Base-by-base conservation (phyloP, 2,888 invertebrate genomes). In the Cerastis rubricosa region DNA sequence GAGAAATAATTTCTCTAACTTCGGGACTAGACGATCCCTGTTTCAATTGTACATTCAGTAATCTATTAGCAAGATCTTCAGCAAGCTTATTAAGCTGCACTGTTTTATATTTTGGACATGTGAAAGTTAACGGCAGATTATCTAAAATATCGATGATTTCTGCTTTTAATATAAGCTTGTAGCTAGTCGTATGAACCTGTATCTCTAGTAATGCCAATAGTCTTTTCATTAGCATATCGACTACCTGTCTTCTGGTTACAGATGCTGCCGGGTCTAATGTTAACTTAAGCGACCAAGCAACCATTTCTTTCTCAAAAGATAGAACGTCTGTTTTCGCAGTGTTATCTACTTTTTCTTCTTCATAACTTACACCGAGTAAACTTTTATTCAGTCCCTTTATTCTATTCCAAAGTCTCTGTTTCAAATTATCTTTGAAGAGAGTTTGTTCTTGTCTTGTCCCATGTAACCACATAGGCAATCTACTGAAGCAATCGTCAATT, bases 401-500 rank as follows among this genome's bases (percentile, higher is more conserved):
- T 77, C 78, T 90, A n/a, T 76, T n/a, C 47, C 90, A 84, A 5
- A 94, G 87, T 43, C 84, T 88, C n/a, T 90, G 85, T 74, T 82
- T 89, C 17, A 94, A 74, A 51, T 68, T 70, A 3, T 85, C 77
- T 83, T 89, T 91, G 45, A 89, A 88, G 4, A 51, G 17, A 9
- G 70, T 68, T 75, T 89, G 89, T 35, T 91, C 88, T 43, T 78
- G 72, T 49, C 85, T 86, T 1, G 81, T 71, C 6, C 88, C 89
- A 7, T 91, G 90, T 74, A 88, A 86, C 91, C 91, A 92, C 79
- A 91, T 88, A 0, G 92, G 91, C 19, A 93, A 66, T 12, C 81
- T 79, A 43, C 89, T 87, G 22, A 95, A 66, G 71, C 91, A 92
- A 1, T 86, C 71, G 12, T 92, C 88, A 54, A 94, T 91, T 81